Base-by-base conservation (phyloP, 2,797 vertebrate genomes). In the Hybognathus amarus region DNA sequence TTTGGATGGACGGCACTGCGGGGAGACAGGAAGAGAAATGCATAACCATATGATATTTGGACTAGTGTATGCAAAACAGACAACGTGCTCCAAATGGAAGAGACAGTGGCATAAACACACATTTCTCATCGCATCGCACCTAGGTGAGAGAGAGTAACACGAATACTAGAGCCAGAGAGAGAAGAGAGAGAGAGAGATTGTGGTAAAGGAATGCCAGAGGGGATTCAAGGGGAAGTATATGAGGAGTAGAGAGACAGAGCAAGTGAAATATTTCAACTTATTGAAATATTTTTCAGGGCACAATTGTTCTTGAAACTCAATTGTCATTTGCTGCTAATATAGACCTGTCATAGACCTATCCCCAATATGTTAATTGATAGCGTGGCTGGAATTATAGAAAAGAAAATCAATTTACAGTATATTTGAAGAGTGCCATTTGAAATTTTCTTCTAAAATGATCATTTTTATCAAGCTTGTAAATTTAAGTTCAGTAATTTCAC, bases 1-100 rank as follows among this genome's bases (percentile, higher is more conserved):
- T 93, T 97, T 97, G 89, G 98, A 98, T 3, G 97, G 96, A 90
- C 96, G 96, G 89, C 98, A 99, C 97, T 99, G 92, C 2, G 66
- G 70, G 50, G 30, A 76, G 50, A 83, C 70, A 82, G 15, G 86
- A 73, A 69, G 42, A 86, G 59, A 45, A 54, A 64, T 52, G 82
- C 64, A 73, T 67, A 56, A 82, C 42, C 47, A 83, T 69, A 66
- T 83, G 70, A 80, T 68, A 85, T 75, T 86, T 85, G 77, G 79
- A 67, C 66, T 45, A 61, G 70, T 56, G 68, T 67, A 83, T 83
- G 83, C 81, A 81, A 77, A 83, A 70, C 82, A 87, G 70, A 85
- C 71, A 86, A 82, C 80, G 82, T 64, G 24, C 85, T 82, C 85
- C 75, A 71, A 85, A 90, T 86, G 84, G 83, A 81, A 82, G 80